Percentiles rank a stretch among this genome's conserved stretches.
These are phyloP conservation scores for Apamea sordens DNA, from an alignment of 2,888 invertebrate genomes.

Conservation along the genomic window DNA sequence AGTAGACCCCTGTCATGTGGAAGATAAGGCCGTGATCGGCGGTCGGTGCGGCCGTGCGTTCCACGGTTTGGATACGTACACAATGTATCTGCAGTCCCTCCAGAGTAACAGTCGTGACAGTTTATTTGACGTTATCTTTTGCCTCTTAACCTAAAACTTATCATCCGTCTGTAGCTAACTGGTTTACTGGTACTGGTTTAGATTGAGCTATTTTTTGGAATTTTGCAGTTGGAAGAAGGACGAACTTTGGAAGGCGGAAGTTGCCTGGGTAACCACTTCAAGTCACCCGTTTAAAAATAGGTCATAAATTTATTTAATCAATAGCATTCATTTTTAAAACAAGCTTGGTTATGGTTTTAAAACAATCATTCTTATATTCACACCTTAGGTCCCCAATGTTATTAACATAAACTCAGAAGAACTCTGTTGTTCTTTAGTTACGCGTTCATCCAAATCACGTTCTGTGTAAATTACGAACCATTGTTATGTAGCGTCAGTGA, in stretches of 20 bases:
- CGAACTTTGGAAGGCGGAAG: not conserved
- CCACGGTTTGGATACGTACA: not conserved
- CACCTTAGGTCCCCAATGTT: not conserved
- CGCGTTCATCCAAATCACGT: constrained; percentile 32
- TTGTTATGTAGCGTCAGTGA: constrained; percentile 44
- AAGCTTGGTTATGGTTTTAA: too few species aligned
- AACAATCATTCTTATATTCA: not conserved
- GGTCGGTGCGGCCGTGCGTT: not conserved
- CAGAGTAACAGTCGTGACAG: not conserved
- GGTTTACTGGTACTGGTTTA: not conserved
- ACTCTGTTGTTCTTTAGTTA: not conserved
- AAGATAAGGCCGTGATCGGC: constrained; percentile 7
- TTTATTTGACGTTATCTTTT: not conserved
- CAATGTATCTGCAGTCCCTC: not conserved
- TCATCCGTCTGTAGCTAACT: not conserved
- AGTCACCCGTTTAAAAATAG: not conserved
- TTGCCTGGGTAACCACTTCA: too few species aligned
- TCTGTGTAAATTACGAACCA: constrained; percentile 46
- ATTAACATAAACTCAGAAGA: constrained; percentile 1
- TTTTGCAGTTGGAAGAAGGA: not conserved
- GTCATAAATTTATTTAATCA: not conserved
- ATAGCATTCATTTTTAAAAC: not conserved
- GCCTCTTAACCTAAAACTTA: not conserved
- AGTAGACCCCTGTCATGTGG: constrained; percentile 14
- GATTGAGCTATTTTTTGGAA: not conserved